Base-by-base conservation (phyloP, 1,140 invertebrate genomes). In the Lutraria rhynchaena region DNA sequence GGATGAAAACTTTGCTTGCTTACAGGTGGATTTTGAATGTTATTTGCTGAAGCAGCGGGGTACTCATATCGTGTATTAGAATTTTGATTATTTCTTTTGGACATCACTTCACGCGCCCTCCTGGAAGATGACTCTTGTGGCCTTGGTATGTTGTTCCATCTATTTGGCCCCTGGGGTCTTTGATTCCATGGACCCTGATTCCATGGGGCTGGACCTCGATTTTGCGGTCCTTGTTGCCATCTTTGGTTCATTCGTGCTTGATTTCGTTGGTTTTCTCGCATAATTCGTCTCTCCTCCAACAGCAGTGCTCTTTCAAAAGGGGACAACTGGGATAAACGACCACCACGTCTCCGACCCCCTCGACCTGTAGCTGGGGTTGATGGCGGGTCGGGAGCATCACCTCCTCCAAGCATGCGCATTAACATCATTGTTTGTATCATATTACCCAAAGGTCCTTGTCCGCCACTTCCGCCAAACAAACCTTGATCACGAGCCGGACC, bases 331-430 rank as follows among this genome's bases (percentile, higher is more conserved):
- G 61, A 29, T 1, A 35, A 5, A 33, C 3, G 58, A 19, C 19
- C 19, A 1, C 22, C 7, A 3, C 33, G 3, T 22, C 3, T n/a
- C 11, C 17, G 33, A n/a, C 17, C 3, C 11, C 61, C 37, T 19
- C 61, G 17, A 46, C 61, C 61, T 37, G 31, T 44, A 29, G 15
- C 29, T 4, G 22, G 19, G 9, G 3, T 41, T 35, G 35, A 1
- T 22, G 35, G 61, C 7, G 35, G 35, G n/a, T 41, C 35, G 1
- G 61, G 35, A 15, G 35, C 61, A 19, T 41, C 61, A 29, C 22
- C 58, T 1, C 58, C 58, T 41, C 61, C 61, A 24, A 65, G 37
- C 3, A 65, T 33, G 11, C 44, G 61, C 61, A 65, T 65, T 22
- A 65, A 19, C 22, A 44, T 33, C 61, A 41, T 41, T 3, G 31